Base-by-base conservation (phyloP, 2,888 invertebrate genomes). In the Calameuta idolon region DNA sequence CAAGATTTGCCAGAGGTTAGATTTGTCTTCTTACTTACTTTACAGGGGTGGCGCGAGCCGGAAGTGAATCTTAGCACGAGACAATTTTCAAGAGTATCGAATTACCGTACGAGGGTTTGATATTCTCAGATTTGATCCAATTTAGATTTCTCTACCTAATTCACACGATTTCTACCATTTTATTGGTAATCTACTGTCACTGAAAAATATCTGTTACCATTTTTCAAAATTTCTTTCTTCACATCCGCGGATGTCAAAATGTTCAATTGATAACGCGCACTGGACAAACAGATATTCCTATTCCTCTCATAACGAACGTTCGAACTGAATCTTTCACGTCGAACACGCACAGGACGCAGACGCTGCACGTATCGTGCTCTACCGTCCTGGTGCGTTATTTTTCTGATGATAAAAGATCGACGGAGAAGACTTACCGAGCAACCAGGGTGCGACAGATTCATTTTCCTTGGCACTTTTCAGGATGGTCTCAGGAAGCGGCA, bases 401-500 rank as follows among this genome's bases (percentile, higher is more conserved):
- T 23, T 55, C 0, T 55, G 9, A 55, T 23, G 23, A 15, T 0
- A 23, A 23, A 9, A 55, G 2, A 23, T 55, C 23, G 9, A 55
- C 9, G 55, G 9, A 23, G 5, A 55, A 55, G 55, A 89, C 93
- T 95, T 95, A 99, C 99, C 99, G 93, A 99, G 95, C 91, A 99
- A 95, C 99, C 99, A 99, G 79, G 99, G 99, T 82, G 99, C 99
- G 85, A 99, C 99, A 85, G 97, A 96, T 92, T 98, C 97, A 92
- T 97, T 97, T 88, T 98, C 98, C 93, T 98, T 98, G 92, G 98
- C 98, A 91, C 98, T 97, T 93, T 99, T 99, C 88, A 99, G 95
- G 90, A 99, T 99, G 84, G 99, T 99, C 89, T 99, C 99, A 1
- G 99, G 99, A 84, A 99, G 94, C 0, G 99, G 99, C 83, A 99